These are phyloP conservation scores for Phoxinus dragarum DNA, from an alignment of 2,797 vertebrate genomes.

Conservation along the genomic window DNA sequence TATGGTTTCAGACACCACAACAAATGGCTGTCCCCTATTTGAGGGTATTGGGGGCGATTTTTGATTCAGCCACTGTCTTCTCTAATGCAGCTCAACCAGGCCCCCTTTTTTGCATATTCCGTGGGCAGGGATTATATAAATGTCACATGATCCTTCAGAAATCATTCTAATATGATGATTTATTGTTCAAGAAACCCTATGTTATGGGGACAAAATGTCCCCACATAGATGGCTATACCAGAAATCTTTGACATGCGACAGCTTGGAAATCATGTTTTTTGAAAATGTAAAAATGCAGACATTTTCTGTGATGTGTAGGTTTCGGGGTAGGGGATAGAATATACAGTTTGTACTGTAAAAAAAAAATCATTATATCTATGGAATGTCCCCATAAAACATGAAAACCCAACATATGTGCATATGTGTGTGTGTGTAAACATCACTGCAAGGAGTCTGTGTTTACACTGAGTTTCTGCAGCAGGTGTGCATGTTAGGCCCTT, in stretches of 20 bases:
- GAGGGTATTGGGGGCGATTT: too few relatives aligned
- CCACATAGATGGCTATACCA: too few relatives aligned
- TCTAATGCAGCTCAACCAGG: too few relatives aligned
- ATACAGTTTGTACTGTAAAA: background rate
- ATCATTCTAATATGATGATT: background rate
- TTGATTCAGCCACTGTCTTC: too few relatives aligned
- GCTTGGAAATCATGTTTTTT: too few relatives aligned
- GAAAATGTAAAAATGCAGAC: too few relatives aligned
- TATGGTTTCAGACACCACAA: too few relatives aligned
- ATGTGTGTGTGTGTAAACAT: background rate
- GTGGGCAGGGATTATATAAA: too few relatives aligned
- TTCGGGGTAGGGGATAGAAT: background rate
- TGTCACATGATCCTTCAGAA: background rate
- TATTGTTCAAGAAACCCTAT: background rate
- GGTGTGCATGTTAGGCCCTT: constrained; percentile 18
- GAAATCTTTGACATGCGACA: too few relatives aligned
- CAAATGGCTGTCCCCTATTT: too few relatives aligned
- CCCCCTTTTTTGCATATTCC: too few relatives aligned
- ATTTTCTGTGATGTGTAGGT: background rate
- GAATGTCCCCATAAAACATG: background rate
- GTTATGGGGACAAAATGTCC: background rate
- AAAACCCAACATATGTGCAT: background rate
- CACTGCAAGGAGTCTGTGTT: background rate
- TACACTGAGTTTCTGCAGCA: constrained; percentile 21
- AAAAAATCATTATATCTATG: background rate